Conservation (phyloP, 2,888 invertebrate species). For the Sericinus montela region DNA sequence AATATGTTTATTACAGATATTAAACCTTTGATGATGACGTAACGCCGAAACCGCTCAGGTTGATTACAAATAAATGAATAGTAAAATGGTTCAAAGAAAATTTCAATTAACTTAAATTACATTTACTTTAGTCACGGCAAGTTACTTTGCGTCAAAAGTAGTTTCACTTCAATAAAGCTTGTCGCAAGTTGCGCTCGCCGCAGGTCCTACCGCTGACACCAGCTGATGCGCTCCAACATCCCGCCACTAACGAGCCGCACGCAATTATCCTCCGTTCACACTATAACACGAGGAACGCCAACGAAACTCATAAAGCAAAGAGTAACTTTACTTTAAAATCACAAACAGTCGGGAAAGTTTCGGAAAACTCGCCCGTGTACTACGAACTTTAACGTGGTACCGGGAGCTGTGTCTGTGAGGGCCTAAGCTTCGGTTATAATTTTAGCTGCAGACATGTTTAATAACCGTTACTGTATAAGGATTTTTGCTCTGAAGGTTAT, state of each 20-base stretch:
- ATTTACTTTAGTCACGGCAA: too few species aligned
- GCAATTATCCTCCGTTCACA: constrained; percentile 42
- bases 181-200: background rate
- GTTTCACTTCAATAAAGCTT: too few species aligned
- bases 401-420: background rate
- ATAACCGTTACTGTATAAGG: constrained; percentile 1
- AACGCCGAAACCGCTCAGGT: too few species aligned
- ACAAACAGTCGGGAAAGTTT: constrained; percentile 73
- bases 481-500: background rate
- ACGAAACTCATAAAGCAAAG: constrained; percentile 70
- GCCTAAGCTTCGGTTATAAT: background rate
- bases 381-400: constrained; percentile 6
- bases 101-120: too few species aligned
- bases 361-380: constrained; percentile 59
- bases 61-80: too few species aligned
- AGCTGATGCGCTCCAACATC: background rate
- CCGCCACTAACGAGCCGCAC: constrained; percentile 22
- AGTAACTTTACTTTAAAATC: constrained; percentile 72
- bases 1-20: too few species aligned
- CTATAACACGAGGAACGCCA: constrained; percentile 30
- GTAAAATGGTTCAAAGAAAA: too few species aligned
- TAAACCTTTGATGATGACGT: too few species aligned
- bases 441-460: constrained; percentile 1
- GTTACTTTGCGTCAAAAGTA: too few species aligned
- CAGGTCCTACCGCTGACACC: too few species aligned